Evolutionary conservation across 2,797 vertebrate genomes (phyloP).

Genomic region (Leptodactylus fallax): DNA sequence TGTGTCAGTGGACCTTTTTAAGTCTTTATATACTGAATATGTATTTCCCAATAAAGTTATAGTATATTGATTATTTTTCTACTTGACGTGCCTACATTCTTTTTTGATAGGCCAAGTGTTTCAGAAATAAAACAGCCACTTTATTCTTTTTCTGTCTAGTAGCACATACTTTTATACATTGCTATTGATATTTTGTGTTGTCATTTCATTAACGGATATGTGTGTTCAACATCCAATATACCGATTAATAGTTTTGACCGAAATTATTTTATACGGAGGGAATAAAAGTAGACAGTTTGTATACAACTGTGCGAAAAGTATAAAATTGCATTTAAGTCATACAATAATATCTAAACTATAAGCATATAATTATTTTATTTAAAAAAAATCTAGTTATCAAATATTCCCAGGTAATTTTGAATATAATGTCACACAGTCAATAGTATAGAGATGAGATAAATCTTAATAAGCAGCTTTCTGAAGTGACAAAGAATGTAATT

Average conservation of each 20-base stretch:
- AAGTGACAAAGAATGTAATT: neutral
- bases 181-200: no score
- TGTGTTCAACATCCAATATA: neutral
- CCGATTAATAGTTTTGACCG: neutral
- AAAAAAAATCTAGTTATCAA: neutral
- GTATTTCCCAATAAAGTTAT: no score
- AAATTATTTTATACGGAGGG: neutral
- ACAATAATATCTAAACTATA: neutral
- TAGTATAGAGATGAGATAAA: neutral
- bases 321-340: neutral
- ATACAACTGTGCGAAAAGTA: neutral
- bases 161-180: no score
- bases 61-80: no score
- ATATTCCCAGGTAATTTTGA: neutral
- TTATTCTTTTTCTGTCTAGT: no score
- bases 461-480: conserved; percentile 6
- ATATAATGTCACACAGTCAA: neutral
- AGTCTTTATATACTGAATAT: no score
- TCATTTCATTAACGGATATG: no score
- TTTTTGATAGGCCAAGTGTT: no score
- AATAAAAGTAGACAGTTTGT: neutral
- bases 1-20: no score
- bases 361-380: conserved; percentile 14
- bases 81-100: no score
- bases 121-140: no score